Evolutionary conservation across 2,113 vertebrate species (phyloP).

Genomic region (Halichoerus grypus): DNA sequence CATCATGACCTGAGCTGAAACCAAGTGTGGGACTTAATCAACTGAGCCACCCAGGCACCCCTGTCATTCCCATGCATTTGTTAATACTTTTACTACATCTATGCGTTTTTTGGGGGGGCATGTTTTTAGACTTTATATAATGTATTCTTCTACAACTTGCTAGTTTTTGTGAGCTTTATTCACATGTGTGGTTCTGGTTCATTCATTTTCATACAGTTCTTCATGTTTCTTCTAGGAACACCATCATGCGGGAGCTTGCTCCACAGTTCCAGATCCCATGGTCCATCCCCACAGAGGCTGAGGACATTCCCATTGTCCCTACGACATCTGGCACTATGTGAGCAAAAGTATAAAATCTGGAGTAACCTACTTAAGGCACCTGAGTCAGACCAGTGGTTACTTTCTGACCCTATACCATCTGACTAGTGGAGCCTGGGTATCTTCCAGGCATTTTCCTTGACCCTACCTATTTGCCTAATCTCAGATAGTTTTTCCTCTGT

Average conservation of each 20-base stretch:
- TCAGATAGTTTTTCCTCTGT: neutral
- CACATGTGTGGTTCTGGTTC: neutral
- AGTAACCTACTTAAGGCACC: neutral
- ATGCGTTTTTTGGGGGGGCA: neutral
- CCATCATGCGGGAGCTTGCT: constrained; percentile 98
- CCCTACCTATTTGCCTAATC: neutral
- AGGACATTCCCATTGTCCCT: constrained; percentile 99
- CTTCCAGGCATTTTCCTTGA: neutral
- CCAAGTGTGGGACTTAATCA: neutral
- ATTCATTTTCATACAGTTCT: neutral
- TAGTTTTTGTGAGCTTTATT: constrained; percentile 28
- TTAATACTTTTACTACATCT: neutral
- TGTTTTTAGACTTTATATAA: constrained; percentile 29
- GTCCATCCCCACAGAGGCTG: constrained; percentile 98
- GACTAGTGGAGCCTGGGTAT: neutral
- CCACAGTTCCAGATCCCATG: constrained; percentile 99
- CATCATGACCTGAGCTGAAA: neutral
- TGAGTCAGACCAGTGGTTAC: neutral
- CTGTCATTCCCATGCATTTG: neutral
- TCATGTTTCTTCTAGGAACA: constrained; percentile 90
- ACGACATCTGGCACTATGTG: constrained; percentile 99
- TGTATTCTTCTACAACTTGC: neutral
- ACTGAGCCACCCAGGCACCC: neutral
- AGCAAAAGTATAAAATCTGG: constrained; percentile 82
- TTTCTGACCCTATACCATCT: neutral